phyloP scores from a whole-genome alignment of 2,113 vertebrate genomes.

The Eira barbara region DNA sequence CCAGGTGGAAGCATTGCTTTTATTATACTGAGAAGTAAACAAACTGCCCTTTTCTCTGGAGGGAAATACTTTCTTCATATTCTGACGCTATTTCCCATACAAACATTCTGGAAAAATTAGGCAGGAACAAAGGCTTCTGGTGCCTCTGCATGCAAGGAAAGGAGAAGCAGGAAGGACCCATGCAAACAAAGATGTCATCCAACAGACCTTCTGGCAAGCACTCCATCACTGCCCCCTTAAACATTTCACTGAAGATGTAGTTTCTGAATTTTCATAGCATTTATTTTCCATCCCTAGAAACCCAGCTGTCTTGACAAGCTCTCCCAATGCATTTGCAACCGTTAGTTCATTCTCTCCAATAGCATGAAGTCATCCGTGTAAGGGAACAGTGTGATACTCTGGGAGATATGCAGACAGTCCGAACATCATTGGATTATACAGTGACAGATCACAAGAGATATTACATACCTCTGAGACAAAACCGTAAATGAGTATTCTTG shows the following conservation, averaged over 20 bases:
- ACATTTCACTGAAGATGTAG: not conserved
- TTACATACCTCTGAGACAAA: not conserved
- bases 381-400: not conserved
- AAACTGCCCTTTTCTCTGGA: not conserved
- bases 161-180: not conserved
- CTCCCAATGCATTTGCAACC: not conserved
- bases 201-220: not conserved
- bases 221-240: not conserved
- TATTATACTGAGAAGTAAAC: not conserved
- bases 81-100: not conserved
- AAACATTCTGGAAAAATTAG: not conserved
- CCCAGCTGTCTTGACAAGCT: not conserved
- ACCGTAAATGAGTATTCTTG: conserved; percentile 9
- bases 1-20: not conserved
- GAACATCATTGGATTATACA: not conserved
- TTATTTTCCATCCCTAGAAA: not conserved
- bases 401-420: not conserved
- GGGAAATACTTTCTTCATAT: not conserved
- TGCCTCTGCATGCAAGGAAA: not conserved
- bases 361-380: not conserved
- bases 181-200: not conserved
- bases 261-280: not conserved
- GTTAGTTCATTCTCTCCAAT: not conserved
- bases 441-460: not conserved
- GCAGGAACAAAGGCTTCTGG: not conserved